Conservation (phyloP, 2,113 vertebrate genomes). For the Gobius niger region DNA sequence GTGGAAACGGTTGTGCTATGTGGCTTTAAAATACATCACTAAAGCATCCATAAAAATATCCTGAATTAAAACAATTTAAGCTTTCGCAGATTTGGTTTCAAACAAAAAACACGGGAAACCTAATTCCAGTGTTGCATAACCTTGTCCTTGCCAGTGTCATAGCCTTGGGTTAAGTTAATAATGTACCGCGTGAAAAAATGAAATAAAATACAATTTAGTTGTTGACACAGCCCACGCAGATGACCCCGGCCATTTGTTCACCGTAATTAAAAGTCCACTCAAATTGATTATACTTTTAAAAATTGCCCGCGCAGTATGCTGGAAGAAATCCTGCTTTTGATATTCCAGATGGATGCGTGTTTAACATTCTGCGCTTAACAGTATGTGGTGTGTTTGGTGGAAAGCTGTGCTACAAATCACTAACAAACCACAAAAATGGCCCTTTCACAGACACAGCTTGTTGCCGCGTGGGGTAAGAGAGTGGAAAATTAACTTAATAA, state of each 20-base stretch:
- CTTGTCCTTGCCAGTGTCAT: background rate
- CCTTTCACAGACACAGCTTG: background rate
- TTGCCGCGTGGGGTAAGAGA: background rate
- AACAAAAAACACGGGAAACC: too few species aligned
- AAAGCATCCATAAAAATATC: too few species aligned
- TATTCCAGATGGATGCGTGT: slow-evolving; percentile 10
- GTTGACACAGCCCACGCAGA: slow-evolving; percentile 13
- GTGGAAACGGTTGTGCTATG: too few species aligned
- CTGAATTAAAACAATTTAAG: background rate
- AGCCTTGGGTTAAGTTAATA: background rate
- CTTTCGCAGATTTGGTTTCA: background rate
- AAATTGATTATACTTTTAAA: background rate
- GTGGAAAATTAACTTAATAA: background rate
- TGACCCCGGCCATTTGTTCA: background rate
- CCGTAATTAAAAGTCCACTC: background rate
- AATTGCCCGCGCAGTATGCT: background rate
- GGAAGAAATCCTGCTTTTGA: background rate
- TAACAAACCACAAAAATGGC: background rate
- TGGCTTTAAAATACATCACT: too few species aligned
- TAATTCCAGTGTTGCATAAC: background rate
- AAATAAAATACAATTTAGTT: slow-evolving; percentile 7
- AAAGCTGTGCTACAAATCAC: background rate
- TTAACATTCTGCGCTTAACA: background rate
- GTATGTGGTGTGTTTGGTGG: background rate
- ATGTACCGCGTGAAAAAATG: background rate